Conservation (phyloP, 2,797 vertebrate genomes). For the Thunnus albacares region DNA sequence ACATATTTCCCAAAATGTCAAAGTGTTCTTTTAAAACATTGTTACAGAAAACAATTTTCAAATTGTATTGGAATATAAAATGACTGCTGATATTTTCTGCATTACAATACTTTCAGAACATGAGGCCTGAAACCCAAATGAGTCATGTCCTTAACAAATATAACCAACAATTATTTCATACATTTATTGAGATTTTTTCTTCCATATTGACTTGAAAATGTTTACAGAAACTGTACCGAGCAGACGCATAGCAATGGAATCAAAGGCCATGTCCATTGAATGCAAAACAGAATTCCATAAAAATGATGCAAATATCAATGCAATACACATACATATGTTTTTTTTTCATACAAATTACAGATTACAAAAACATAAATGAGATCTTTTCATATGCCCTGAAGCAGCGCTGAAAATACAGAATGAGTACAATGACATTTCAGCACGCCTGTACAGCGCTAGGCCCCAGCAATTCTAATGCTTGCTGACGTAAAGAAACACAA, state of each 20-base stretch:
- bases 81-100: neutral
- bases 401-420: conserved; percentile 75
- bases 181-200: conserved; percentile 84
- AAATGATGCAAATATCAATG: conserved; percentile 85
- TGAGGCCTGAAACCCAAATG: neutral
- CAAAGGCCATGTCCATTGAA: conserved; percentile 82
- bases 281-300: conserved; percentile 82
- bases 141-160: conserved; percentile 19
- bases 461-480: conserved; percentile 50
- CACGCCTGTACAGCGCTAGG: conserved; percentile 70
- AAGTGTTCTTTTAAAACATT: too few relatives aligned
- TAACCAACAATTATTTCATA: conserved; percentile 72
- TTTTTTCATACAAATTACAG: conserved; percentile 87
- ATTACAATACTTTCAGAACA: neutral
- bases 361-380: conserved; percentile 85
- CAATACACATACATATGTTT: conserved; percentile 76
- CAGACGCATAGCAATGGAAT: conserved; percentile 83
- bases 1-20: neutral
- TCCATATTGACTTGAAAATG: conserved; percentile 81
- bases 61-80: too few relatives aligned
- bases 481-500: conserved; percentile 56
- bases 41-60: too few relatives aligned
- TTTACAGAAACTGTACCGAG: conserved; percentile 84
- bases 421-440: conserved; percentile 67
- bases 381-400: conserved; percentile 75